Percentiles rank a stretch among this genome's conserved stretches.
phyloP scores from a whole-genome alignment of 1,140 invertebrate species.

The Calosoma granatense region DNA sequence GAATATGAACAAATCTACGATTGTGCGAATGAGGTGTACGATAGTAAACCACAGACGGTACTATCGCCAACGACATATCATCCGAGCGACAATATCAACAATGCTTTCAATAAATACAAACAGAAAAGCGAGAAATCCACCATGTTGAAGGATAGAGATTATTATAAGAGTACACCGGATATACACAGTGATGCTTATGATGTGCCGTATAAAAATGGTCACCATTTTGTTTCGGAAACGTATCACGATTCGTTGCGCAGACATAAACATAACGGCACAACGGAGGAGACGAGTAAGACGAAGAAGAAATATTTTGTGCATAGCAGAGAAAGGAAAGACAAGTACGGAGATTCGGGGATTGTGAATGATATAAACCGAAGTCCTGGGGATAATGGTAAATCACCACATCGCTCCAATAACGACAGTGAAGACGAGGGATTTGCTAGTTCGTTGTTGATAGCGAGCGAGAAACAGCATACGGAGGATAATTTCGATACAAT shows the following conservation, averaged over 20 bases:
- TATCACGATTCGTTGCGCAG: slow-evolving; percentile 44
- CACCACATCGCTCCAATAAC: slow-evolving; percentile 20
- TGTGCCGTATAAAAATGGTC: slow-evolving; percentile 31
- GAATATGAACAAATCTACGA: too few species aligned
- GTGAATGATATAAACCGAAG: slow-evolving; percentile 66
- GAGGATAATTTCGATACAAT: slow-evolving; percentile 44
- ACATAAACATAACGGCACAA: slow-evolving; percentile 28
- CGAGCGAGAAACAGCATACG: slow-evolving; percentile 53
- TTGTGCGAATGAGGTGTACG: too few species aligned
- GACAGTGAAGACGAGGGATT: slow-evolving; percentile 55
- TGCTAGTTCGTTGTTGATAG: slow-evolving; percentile 50
- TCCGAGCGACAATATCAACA: too few species aligned
- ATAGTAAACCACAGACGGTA: too few species aligned
- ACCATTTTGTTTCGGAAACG: slow-evolving; percentile 35
- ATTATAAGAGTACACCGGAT: slow-evolving; percentile 47
- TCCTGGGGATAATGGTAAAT: slow-evolving; percentile 39
- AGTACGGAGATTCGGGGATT: slow-evolving; percentile 63
- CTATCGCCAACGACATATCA: too few species aligned
- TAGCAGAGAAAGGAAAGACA: slow-evolving; percentile 43
- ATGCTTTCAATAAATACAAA: too few species aligned
- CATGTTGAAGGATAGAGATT: slow-evolving; percentile 39
- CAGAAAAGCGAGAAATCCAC: slow-evolving; percentile 33
- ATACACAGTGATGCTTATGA: slow-evolving; percentile 38
- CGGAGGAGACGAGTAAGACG: slow-evolving; percentile 26
- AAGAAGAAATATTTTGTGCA: slow-evolving; percentile 37